Base-by-base conservation (phyloP, 2,113 vertebrate species). In the Ginglymostoma cirratum region DNA sequence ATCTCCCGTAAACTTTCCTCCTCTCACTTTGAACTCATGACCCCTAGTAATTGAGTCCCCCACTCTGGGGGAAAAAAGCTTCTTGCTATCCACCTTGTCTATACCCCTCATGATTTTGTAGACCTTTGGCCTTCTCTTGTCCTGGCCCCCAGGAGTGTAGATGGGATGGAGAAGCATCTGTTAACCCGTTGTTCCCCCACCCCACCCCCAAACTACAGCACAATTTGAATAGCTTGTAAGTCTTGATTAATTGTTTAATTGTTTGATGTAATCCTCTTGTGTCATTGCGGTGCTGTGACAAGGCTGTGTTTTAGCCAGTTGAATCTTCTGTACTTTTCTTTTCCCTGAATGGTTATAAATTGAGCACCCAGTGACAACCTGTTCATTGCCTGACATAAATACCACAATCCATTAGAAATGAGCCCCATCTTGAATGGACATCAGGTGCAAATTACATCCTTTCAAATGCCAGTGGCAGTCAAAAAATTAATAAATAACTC, bases 341-440 rank as follows among this genome's bases (percentile, higher is more conserved):
- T 70, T 72, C 23, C 14, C 72, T 34, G 42, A 76, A 95, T 70
- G 66, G 27, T 69, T 93, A 67, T 95, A 95, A 72, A 70, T 76
- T 24, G 69, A 27, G 14, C 97, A 97, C 97, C 98, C 97, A 97
- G 97, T 97, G 96, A 95, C 52, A 72, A 95, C 67, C 45, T 72
- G 69, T 95, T 72, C 69, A 48, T 98, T 98, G 98, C 97, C 98
- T 98, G 98, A 99, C 98, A 98, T 98, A 98, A 98, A 98, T 98
- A 98, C 97, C 98, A 98, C 97, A 97, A 97, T 97, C 97, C 98
- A 98, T 97, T 76, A 98, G 98, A 98, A 99, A 99, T 99, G 99
- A 99, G 99, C 98, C 98, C 97, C 97, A 97, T 96, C 97, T 98
- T 96, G 97, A 98, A 97, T 98, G 67, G 38, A 76, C 69, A 23